These are phyloP conservation scores for Rhinichthys osculus DNA, from an alignment of 2,797 vertebrate species.

Conservation along the genomic window DNA sequence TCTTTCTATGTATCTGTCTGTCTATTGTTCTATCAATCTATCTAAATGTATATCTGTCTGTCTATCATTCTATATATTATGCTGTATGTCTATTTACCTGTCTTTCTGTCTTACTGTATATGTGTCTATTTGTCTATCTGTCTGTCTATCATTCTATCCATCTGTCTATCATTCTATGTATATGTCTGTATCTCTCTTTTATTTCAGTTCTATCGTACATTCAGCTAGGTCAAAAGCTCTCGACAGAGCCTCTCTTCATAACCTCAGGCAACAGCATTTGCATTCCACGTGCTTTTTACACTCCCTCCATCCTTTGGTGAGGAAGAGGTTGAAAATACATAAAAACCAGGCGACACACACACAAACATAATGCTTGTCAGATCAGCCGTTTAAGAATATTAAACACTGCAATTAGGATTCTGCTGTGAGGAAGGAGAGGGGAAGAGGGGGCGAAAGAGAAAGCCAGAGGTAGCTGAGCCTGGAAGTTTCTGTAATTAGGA, in stretches of 20 bases:
- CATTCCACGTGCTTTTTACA: constrained; percentile 59
- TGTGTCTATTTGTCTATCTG: background rate
- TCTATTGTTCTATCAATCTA: background rate
- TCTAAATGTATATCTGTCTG: background rate
- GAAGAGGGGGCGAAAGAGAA: constrained; percentile 16
- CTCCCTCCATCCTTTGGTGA: constrained; percentile 59
- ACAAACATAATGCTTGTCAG: constrained; percentile 64
- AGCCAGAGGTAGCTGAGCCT: constrained; percentile 27
- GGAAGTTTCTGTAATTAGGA: constrained; percentile 77
- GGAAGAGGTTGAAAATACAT: constrained; percentile 57
- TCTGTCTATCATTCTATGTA: background rate
- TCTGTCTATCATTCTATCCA: background rate
- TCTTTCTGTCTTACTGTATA: background rate
- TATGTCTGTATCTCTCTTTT: background rate
- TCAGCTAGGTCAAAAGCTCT: constrained; percentile 49
- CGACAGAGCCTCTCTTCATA: constrained; percentile 34
- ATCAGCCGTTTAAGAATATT: constrained; percentile 79
- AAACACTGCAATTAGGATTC: constrained; percentile 78
- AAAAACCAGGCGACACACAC: constrained; percentile 49
- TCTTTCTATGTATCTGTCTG: background rate
- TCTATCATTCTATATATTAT: background rate
- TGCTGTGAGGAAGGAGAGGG: constrained; percentile 52
- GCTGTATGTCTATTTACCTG: background rate
- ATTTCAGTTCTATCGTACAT: constrained; percentile 6
- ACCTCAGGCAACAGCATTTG: constrained; percentile 60